Evolutionary conservation across 2,888 invertebrate species (phyloP), one percentile per base, ranked within the genome.

Genomic region (Germaria angustata): DNA sequence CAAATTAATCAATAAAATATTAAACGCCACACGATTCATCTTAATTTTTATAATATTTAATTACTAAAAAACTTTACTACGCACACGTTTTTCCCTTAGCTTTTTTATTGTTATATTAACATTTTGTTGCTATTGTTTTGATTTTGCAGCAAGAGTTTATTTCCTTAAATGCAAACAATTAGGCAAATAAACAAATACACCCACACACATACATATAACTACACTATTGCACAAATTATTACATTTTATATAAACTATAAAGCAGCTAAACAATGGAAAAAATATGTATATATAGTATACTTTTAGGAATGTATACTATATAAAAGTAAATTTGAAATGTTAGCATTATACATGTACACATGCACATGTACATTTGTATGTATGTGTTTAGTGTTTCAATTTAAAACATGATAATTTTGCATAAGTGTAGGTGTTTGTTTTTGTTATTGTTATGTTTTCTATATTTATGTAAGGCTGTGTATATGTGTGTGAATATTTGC

Each of bases 361-460:
- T n/a, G n/a, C n/a, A 2, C 15, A 11, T 17, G 11, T 20, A 17
- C 34, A 24, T 20, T 2, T 28, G 36, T 3, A 6, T 20, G 41
- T 41, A 20, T 39, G 51, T 68, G 53, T 68, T 32, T 20, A 24
- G 9, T 53, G 41, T 55, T 77, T 68, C 51, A 61, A 77, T 61
- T 68, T 61, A 28, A 68, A 77, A 69, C 59, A 77, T 61, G 51
- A 61, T 77, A 69, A 61, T 53, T 77, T 61, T 53, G 32, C 51
- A 61, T 4, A 20, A 61, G 9, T 61, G 46, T 72, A 68, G 77
- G 77, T 77, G 76, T 76, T 49, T 76, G 76, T 77, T 77, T 28
- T 28, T 28, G 28, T 28, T 28, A 49, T 76, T 77, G 53, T 68
- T 61, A 69, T 69, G 55, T 46, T 72, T 59, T 49, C 11, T 53